Evolutionary conservation across 2,113 vertebrate species (phyloP), one percentile per base, ranked within the genome.

Genomic region (Fulmarus glacialis): DNA sequence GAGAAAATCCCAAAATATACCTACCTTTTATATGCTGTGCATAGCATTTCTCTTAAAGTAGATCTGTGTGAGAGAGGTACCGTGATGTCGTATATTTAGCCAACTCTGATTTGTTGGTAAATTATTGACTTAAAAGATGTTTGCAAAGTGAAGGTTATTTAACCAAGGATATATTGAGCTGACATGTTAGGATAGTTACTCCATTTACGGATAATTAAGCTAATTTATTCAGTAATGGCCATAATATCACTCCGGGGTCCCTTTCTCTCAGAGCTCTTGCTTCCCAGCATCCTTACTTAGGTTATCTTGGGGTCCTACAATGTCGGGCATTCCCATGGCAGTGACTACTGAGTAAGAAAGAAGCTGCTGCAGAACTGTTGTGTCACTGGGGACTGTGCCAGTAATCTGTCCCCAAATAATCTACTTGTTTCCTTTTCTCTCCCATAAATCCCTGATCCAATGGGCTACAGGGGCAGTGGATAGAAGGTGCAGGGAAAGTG

Each of bases 311-410:
- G 15, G 5, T 68, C 9, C 22, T 15, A 10, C 29, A 17, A 8
- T 43, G 16, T 52, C 5, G 1, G 24, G 6, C 4, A 0, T 53
- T 47, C 20, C 29, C 5, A 2, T 53, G 40, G 26, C 17, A 32
- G 22, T 22, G 38, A 20, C 66, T 66, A 5, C 40, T 8, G 26
- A 15, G 14, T 22, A 60, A 66, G 30, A 53, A 78, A 52, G 36
- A 84, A 84, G 52, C 52, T 53, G 19, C 34, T 73, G 26, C 30
- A n/a, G 40, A 56, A 36, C 15, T 80, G 13, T 27, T 47, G 14
- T 55, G 19, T 53, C 9, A 19, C 29, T 60, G 9, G 15, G 43
- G 20, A 19, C 23, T 1, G 0, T 47, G 36, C 34, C 2, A 3
- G 22, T 58, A 78, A 62, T 17, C 36, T 67, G 16, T 45, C 12